Base-by-base conservation (phyloP, 2,888 invertebrate species). In the Watsonalla cultraria region DNA sequence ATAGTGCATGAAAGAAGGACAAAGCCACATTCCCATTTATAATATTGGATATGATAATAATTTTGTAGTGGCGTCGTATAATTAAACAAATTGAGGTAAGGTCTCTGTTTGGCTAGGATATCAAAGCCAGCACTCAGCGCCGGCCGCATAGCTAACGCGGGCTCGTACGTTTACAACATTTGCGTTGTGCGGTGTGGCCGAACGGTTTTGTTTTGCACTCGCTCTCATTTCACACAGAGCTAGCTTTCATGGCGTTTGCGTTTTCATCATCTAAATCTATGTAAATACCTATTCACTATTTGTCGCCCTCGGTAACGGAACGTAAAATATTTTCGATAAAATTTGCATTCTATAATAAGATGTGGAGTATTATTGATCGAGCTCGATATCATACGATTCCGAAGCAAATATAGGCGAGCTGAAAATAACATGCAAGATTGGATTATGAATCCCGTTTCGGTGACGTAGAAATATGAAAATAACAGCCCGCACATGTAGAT, bases 171-270 rank as follows among this genome's bases (percentile, higher is more conserved):
- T 78, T 71, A 73, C 75, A 74, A 78, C 81, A 76, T 78, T 83
- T 76, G 65, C 64, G 62, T 49, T 37, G 72, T 68, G 70, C 71
- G 72, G 67, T 62, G 57, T 55, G 74, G 75, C 73, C 76, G 69
- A 72, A 55, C 57, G 55, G 68, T 72, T 73, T 79, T 76, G 83
- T 84, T 85, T 80, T 70, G 77, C 76, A 78, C 74, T 75, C 65
- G 72, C 68, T 77, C 79, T 85, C 85, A 84, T 85, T 85, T 78
- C 73, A 78, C 80, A 83, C 82, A 86, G 84, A 83, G 84, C 83
- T 84, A 85, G 81, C 81, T 82, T 84, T 82, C 71, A 67, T 74
- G 69, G 67, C 79, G 78, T 78, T 76, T 75, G 76, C 78, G 73
- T 74, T 76, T 78, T 76, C 77, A 77, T 72, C 74, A 76, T 71